Base-by-base conservation (phyloP, 1,140 invertebrate genomes). In the Hermetia illucens region DNA sequence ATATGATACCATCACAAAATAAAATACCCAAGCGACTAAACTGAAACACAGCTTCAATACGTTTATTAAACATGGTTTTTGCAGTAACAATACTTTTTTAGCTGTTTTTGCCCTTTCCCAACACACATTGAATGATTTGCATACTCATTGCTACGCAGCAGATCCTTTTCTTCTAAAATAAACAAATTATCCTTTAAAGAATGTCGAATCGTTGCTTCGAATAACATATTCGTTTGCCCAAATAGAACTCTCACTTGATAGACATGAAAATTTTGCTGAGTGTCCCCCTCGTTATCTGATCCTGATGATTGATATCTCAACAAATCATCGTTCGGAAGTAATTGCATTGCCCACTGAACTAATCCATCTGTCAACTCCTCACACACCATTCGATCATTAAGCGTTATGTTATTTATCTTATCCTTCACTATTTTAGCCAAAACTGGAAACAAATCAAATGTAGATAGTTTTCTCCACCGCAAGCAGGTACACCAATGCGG, bases 401-500 rank as follows among this genome's bases (percentile, higher is more conserved):
- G 68, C 19, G 60, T 63, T 18, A 47, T 45, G 39, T 85, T 85
- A 27, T 85, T 74, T 33, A 65, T 66, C 2, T 69, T n/a, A n/a
- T n/a, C n/a, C 52, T 0, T 83, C 55, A 27, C 82, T 60, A 8
- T 70, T 65, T 3, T 55, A 42, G 0, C 70, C 77, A 0, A 70
- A 63, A 25, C 60, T 46, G 53, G 64, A 44, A 49, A 58, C 40
- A 41, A 42, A 4, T 49, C 62, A 42, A 62, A 58, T 8, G 39
- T 50, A 34, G 43, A 42, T 34, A 61, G 64, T 25, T 63, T 63
- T 24, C 48, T 51, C 84, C 87, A 92, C 3, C 72, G 69, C 4
- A 93, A 63, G 52, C 91, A 96, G 13, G 87, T 79, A 51, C 92
- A 96, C 91, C 91, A 96, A 60, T 95, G 91, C 0, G 88, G 78